Evolutionary conservation across 2,113 vertebrate genomes (phyloP), one percentile per base, ranked within the genome.

Genomic region (Myanophis thanlyinensis): DNA sequence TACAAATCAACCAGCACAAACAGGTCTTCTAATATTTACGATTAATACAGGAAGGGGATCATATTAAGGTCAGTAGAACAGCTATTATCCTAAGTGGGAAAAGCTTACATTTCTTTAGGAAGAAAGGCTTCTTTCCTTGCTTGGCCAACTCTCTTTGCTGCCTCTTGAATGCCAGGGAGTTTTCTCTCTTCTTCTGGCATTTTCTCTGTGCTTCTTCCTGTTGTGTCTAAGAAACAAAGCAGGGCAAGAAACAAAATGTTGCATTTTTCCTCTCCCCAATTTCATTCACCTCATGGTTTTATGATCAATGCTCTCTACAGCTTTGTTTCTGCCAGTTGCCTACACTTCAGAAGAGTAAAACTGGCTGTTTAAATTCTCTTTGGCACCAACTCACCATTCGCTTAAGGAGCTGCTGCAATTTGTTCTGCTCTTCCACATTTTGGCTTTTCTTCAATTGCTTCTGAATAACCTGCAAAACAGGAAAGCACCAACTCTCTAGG

Each of bases 81-180:
- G 27, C 27, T 87, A 27, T 48, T 49, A 30, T 7, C 85, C 13
- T 40, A 35, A 3, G 59, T 84, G 12, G 84, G 47, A 52, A 47
- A 52, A 46, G 97, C 98, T 98, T 96, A 99, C 99, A 98, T 95
- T 98, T 99, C 97, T 99, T 99, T 27, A 99, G 94, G 97, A 98
- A 99, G 97, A 98, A 99, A 0, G 99, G 99, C 10, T 96, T 97
- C 46, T 97, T 98, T 15, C 99, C 99, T 91, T 98, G 97, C 92
- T 97, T 97, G 92, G 98, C 99, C 92, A 97, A 89, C 62, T 98
- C 98, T 80, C 98, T 96, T 95, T 97, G 98, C 93, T 98, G 96
- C 93, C 93, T 98, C 94, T 98, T 97, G 94, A 97, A 94, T 54
- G 95, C 90, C 73, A 97, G 91, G 91, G 94, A 95, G 56, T 97